Conservation (phyloP, 2,113 vertebrate species). For the Parus major region DNA sequence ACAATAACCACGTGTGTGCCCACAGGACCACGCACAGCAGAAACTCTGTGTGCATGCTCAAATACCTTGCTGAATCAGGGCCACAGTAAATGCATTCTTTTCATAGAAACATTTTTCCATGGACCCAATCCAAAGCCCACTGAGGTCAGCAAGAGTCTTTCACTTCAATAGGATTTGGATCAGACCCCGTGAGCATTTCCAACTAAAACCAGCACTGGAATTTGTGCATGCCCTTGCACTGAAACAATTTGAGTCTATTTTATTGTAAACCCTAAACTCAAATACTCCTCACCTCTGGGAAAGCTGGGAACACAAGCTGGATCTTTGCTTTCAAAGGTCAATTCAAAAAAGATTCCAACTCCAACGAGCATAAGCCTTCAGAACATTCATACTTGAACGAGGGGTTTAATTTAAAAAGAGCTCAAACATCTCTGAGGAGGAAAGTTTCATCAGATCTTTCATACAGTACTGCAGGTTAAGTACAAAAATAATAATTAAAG, state of each 20-base stretch:
- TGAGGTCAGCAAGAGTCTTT: constrained; percentile 57
- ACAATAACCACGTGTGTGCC: background rate
- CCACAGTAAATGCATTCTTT: constrained; percentile 57
- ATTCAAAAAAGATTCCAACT: background rate
- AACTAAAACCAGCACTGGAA: constrained; percentile 49
- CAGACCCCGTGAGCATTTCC: constrained; percentile 43
- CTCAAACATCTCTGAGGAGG: background rate
- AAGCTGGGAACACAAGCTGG: background rate
- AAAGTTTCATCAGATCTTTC: background rate
- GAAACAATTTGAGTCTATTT: constrained; percentile 47
- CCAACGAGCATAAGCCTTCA: background rate
- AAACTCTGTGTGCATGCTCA: background rate
- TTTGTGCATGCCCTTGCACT: constrained; percentile 6
- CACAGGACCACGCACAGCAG: background rate
- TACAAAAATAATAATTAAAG: constrained; percentile 43
- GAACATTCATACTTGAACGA: background rate
- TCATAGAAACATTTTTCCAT: constrained; percentile 54
- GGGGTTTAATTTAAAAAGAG: background rate
- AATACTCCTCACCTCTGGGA: background rate
- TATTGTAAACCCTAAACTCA: constrained; percentile 10
- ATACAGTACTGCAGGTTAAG: background rate
- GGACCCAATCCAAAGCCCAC: constrained; percentile 57
- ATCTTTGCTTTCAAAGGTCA: background rate
- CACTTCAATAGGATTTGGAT: constrained; percentile 54
- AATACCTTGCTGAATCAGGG: constrained; percentile 55